Percentiles rank a stretch among this genome's conserved stretches.
phyloP scores from a whole-genome alignment of 2,888 invertebrate genomes.

The Conomelus anceps region DNA sequence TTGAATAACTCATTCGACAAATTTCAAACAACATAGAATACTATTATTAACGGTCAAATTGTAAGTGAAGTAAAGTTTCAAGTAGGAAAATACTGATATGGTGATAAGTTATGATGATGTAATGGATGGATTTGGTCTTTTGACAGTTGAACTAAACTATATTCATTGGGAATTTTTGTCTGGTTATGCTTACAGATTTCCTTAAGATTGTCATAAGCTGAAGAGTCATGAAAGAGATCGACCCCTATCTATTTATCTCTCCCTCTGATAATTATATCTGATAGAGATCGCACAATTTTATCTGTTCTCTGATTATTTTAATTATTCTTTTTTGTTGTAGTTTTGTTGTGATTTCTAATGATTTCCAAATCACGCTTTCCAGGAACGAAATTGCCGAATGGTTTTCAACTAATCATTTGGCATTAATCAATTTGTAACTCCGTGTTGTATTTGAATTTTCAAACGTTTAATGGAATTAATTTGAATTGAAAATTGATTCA shows the following conservation, averaged over 20 bases:
- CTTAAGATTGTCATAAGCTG: neutral
- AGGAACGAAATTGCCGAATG: neutral
- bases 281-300: neutral
- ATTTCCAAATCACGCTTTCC: neutral
- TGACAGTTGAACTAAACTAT: slow-evolving; percentile 5
- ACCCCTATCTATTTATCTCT: neutral
- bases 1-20: too few species aligned
- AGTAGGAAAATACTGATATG: neutral
- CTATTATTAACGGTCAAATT: neutral
- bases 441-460: too few species aligned
- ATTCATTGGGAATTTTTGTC: slow-evolving; percentile 27
- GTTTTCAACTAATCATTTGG: neutral
- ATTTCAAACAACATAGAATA: neutral
- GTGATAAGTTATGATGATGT: neutral
- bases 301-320: neutral
- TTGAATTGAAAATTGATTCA: too few species aligned
- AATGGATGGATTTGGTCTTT: slow-evolving; percentile 9
- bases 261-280: neutral
- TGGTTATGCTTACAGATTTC: slow-evolving; percentile 31
- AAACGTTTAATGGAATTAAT: too few species aligned
- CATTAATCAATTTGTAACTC: neutral
- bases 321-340: neutral
- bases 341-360: neutral
- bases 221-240: neutral
- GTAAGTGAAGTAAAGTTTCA: neutral